phyloP scores from a whole-genome alignment of 2,113 vertebrate species.

The Aegotheles bennettii region DNA sequence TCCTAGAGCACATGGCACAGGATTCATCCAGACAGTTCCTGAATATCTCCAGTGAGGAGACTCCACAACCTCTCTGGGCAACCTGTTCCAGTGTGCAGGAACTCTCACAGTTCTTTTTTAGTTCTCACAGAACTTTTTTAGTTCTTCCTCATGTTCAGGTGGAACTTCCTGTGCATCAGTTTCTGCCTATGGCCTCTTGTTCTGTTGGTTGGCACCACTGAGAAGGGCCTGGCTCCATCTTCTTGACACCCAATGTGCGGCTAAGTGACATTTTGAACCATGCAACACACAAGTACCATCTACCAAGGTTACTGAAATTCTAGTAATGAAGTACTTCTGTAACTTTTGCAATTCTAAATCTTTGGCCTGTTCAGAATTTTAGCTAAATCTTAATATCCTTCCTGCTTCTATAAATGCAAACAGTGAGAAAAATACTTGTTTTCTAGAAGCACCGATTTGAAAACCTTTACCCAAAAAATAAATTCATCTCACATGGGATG shows the following conservation, averaged over 20 bases:
- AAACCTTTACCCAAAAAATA: neutral
- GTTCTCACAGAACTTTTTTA: too few species aligned
- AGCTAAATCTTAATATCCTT: neutral
- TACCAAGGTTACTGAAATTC: neutral
- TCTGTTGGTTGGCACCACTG: too few species aligned
- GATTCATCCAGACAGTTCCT: too few species aligned
- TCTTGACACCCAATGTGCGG: neutral
- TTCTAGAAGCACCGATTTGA: neutral
- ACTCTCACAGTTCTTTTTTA: too few species aligned
- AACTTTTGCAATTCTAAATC: neutral
- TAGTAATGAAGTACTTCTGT: neutral
- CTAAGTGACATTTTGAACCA: neutral
- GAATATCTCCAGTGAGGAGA: too few species aligned
- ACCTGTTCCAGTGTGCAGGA: too few species aligned
- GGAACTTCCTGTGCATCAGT: too few species aligned
- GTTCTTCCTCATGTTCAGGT: too few species aligned
- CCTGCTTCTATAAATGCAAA: neutral
- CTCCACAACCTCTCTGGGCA: too few species aligned
- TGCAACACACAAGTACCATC: accelerated
- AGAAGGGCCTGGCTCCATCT: too few species aligned
- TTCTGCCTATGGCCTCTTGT: too few species aligned
- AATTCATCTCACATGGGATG: neutral
- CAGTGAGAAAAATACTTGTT: neutral
- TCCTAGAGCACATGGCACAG: too few species aligned
- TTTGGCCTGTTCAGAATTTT: neutral